These are phyloP conservation scores for Orientallactaga sibirica DNA, from an alignment of 2,797 vertebrate genomes.

Conservation along the genomic window DNA sequence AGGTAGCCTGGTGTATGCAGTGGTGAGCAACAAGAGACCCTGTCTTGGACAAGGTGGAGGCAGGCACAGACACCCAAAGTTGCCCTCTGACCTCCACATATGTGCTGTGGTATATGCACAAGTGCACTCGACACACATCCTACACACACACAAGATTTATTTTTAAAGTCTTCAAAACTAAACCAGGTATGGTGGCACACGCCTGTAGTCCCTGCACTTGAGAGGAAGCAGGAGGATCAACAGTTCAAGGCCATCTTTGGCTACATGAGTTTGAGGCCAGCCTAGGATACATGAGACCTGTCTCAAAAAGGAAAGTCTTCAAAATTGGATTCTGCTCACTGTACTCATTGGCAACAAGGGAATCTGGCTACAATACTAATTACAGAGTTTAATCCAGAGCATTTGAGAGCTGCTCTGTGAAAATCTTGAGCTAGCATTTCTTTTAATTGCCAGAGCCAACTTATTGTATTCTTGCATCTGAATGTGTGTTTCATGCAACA, in stretches of 20 bases:
- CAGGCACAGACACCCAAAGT: too few relatives aligned
- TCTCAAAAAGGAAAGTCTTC: slow-evolving; percentile 19
- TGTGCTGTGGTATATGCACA: too few relatives aligned
- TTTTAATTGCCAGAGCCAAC: slow-evolving; percentile 23
- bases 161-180: background rate
- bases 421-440: slow-evolving; percentile 58
- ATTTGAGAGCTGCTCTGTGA: slow-evolving; percentile 61
- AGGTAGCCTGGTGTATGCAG: too few relatives aligned
- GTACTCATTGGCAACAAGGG: slow-evolving; percentile 46
- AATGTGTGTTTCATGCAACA: slow-evolving; percentile 63
- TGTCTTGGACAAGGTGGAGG: too few relatives aligned
- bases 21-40: too few relatives aligned
- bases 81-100: too few relatives aligned
- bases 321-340: slow-evolving; percentile 70
- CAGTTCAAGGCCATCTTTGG: background rate
- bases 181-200: background rate
- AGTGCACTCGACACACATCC: too few relatives aligned
- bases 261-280: background rate
- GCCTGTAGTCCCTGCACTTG: background rate
- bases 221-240: background rate
- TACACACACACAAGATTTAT: too few relatives aligned
- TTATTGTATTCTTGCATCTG: slow-evolving; percentile 16
- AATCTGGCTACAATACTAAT: slow-evolving; percentile 68
- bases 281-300: background rate
- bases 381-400: slow-evolving; percentile 40